Evolutionary conservation across 2,888 invertebrate species (phyloP).

Genomic region (Achlya flavicornis): DNA sequence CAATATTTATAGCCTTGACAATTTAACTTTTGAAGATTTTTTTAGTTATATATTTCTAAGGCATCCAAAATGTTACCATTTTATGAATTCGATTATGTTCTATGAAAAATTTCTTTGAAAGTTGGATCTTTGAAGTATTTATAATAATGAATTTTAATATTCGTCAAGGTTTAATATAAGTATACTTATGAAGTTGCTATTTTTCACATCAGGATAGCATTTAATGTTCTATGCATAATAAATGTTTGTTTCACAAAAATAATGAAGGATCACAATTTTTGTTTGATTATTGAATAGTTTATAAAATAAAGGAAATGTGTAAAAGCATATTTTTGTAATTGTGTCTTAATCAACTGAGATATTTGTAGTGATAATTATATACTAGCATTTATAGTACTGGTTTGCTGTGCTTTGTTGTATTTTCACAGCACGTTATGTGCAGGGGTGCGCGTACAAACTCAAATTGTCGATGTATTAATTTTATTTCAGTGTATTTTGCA

Average conservation of each 20-base stretch:
- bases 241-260: constrained; percentile 27
- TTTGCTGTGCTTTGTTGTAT: constrained; percentile 10
- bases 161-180: not conserved
- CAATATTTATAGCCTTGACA: constrained; percentile 25
- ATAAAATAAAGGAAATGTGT: constrained; percentile 18
- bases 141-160: not conserved
- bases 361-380: constrained; percentile 1
- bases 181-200: not conserved
- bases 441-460: constrained; percentile 48
- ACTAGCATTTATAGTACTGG: not conserved
- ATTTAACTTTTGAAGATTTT: too few species aligned
- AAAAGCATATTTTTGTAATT: constrained; percentile 22
- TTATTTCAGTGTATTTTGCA: constrained; percentile 58
- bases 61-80: too few species aligned
- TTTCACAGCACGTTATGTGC: constrained; percentile 30
- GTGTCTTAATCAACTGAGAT: not conserved
- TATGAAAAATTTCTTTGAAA: too few species aligned
- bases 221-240: constrained; percentile 30
- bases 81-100: too few species aligned
- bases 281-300: constrained; percentile 15
- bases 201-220: not conserved
- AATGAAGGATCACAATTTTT: constrained; percentile 38
- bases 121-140: too few species aligned
- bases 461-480: constrained; percentile 42
- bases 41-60: too few species aligned